These are phyloP conservation scores for Pocillopora damicornis DNA, from an alignment of 64 coral and sea anemone genomes.

Conservation along the genomic window DNA sequence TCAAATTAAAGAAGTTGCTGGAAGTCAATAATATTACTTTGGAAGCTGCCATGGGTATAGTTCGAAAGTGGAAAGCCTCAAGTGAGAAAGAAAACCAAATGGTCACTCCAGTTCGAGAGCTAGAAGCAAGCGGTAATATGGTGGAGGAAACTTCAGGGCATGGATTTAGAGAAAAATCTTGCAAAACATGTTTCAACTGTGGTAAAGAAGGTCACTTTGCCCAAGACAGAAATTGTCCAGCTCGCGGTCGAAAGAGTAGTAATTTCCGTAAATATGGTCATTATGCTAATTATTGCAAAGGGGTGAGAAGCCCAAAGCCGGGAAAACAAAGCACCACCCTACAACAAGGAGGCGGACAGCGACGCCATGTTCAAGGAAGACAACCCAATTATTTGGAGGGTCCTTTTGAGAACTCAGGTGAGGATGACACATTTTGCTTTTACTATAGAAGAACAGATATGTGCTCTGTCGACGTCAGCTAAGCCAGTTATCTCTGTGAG, in stretches of 20 bases:
- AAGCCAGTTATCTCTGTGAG: not conserved
- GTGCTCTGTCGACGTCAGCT: not conserved
- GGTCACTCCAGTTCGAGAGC: no score
- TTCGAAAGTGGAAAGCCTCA: constrained; percentile 5
- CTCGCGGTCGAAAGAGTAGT: constrained; percentile 32
- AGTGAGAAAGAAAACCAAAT: not conserved
- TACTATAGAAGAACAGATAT: not conserved
- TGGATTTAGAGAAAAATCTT: not conserved
- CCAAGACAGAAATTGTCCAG: constrained; percentile 30
- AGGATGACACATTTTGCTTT: not conserved
- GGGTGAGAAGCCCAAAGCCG: not conserved
- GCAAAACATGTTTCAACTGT: constrained; percentile 14
- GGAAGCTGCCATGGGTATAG: no score
- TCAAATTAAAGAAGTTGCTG: no score
- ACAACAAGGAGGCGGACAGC: no score
- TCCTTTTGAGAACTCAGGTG: not conserved
- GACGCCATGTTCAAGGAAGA: no score
- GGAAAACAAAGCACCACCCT: no score
- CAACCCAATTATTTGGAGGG: not conserved
- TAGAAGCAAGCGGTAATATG: not conserved
- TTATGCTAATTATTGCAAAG: constrained; percentile 31
- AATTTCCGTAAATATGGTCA: constrained; percentile 28
- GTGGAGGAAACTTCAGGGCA: not conserved
- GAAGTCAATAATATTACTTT: no score
- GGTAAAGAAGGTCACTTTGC: constrained; percentile 34